A percentile compares a stretch with the other conserved stretches of the same genome.
These are phyloP conservation scores for Pterobdella sp. DNA, from an alignment of 2,888 invertebrate genomes.

Conservation along the genomic window DNA sequence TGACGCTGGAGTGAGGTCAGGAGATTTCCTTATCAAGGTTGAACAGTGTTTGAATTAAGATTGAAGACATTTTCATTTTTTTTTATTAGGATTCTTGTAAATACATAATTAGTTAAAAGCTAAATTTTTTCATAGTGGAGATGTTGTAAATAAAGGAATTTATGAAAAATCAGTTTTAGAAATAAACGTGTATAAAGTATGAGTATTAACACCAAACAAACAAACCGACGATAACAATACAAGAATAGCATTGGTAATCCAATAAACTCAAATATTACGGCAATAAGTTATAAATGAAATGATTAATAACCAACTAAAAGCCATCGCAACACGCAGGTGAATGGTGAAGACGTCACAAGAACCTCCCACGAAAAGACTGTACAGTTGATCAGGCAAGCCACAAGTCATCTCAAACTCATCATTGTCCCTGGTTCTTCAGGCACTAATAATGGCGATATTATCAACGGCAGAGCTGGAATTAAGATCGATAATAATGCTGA, in stretches of 20 bases:
- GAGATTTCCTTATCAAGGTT: slow-evolving; percentile 84
- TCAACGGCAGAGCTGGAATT: too few relatives aligned
- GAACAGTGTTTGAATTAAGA: slow-evolving; percentile 26
- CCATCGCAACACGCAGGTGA: background rate
- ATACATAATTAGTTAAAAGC: slow-evolving; percentile 6
- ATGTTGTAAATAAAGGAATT: too few relatives aligned
- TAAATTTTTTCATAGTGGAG: too few relatives aligned
- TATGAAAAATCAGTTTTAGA: too few relatives aligned
- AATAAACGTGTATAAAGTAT: too few relatives aligned
- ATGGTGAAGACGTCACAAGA: background rate
- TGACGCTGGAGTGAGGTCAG: slow-evolving; percentile 80
- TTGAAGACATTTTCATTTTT: background rate
- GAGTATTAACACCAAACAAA: too few relatives aligned
- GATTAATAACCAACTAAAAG: background rate
- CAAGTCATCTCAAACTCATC: too few relatives aligned
- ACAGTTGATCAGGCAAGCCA: background rate
- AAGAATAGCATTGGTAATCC: too few relatives aligned
- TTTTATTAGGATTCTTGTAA: background rate
- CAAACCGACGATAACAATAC: too few relatives aligned
- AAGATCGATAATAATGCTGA: too few relatives aligned
- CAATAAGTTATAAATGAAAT: too few relatives aligned
- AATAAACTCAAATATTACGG: too few relatives aligned
- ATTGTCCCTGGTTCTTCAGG: background rate
- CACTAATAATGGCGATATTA: background rate
- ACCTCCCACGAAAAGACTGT: background rate